phyloP scores from a whole-genome alignment of 1,140 invertebrate species.

The Drosophila santomea region DNA sequence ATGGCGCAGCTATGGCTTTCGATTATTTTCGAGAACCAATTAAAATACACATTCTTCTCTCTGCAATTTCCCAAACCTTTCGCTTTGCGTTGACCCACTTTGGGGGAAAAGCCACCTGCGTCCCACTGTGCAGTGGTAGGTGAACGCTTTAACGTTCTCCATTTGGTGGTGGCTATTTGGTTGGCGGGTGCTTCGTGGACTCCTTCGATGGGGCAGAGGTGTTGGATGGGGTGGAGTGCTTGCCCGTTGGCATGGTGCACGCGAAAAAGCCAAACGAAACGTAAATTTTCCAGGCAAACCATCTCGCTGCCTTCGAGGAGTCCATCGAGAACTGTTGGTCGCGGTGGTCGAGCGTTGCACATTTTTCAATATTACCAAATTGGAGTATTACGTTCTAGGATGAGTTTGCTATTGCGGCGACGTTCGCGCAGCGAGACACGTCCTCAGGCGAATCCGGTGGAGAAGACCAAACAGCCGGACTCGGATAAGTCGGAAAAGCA shows the following conservation, averaged over 20 bases:
- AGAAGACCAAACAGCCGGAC: constrained; percentile 23
- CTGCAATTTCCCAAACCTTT: not conserved
- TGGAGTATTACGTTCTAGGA: constrained; percentile 6
- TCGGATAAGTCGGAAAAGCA: constrained; percentile 5
- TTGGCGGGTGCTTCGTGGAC: not conserved
- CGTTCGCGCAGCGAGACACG: constrained; percentile 76
- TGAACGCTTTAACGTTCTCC: constrained; percentile 29
- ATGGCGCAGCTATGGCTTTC: not conserved
- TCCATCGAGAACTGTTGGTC: constrained; percentile 27
- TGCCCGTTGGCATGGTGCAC: constrained; percentile 78
- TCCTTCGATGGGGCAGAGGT: constrained; percentile 9
- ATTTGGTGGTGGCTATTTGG: constrained; percentile 42
- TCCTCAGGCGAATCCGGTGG: constrained; percentile 29
- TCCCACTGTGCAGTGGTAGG: constrained; percentile 32
- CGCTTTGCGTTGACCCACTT: constrained; percentile 19
- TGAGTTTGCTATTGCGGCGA: constrained; percentile 71
- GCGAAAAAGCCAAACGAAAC: constrained; percentile 73
- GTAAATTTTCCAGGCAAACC: constrained; percentile 47
- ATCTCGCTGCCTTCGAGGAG: constrained; percentile 9
- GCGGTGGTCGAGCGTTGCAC: constrained; percentile 15
- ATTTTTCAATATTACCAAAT: too few species aligned
- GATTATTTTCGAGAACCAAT: constrained; percentile 1
- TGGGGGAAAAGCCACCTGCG: constrained; percentile 8
- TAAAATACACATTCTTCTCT: not conserved
- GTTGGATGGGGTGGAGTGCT: not conserved